A percentile compares a stretch with the other conserved stretches of the same genome.
These are phyloP conservation scores for Leucania comma DNA, from an alignment of 2,888 invertebrate species.

Conservation along the genomic window DNA sequence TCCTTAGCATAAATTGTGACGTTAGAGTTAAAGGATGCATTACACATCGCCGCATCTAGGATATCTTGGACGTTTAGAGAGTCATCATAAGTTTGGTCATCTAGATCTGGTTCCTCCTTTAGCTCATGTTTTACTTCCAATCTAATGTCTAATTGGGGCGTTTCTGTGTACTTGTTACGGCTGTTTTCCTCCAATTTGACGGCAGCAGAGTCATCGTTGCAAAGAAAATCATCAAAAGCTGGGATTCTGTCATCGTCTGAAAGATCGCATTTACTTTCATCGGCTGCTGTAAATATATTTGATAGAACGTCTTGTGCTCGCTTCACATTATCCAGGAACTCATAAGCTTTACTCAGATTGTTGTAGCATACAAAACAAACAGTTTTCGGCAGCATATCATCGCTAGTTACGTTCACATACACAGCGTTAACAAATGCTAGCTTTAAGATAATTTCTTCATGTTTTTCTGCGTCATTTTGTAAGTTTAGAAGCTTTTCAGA, in stretches of 20 bases:
- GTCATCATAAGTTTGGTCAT: conserved; percentile 59
- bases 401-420: conserved; percentile 79
- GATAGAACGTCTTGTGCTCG: conserved; percentile 67
- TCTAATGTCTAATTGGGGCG: conserved; percentile 20
- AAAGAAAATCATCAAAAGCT: conserved; percentile 75
- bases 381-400: conserved; percentile 62
- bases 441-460: conserved; percentile 49
- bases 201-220: conserved; percentile 61
- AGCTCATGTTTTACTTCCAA: conserved; percentile 78
- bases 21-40: conserved; percentile 68
- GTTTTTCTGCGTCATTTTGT: conserved; percentile 42
- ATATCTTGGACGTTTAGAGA: conserved; percentile 81
- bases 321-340: conserved; percentile 53
- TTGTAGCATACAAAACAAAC: conserved; percentile 55
- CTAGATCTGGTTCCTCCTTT: conserved; percentile 76
- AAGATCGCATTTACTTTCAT: conserved; percentile 68
- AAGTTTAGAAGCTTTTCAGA: conserved; percentile 54
- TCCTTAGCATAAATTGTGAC: conserved; percentile 82
- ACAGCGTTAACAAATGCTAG: conserved; percentile 79
- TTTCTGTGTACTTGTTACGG: conserved; percentile 16
- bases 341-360: conserved; percentile 51
- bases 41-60: conserved; percentile 79
- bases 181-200: conserved; percentile 66
- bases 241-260: conserved; percentile 77
- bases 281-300: conserved; percentile 68